A percentile compares a stretch with the other conserved stretches of the same genome.
Evolutionary conservation across 2,888 invertebrate species (phyloP).

Genomic region (Folsomia candida): DNA sequence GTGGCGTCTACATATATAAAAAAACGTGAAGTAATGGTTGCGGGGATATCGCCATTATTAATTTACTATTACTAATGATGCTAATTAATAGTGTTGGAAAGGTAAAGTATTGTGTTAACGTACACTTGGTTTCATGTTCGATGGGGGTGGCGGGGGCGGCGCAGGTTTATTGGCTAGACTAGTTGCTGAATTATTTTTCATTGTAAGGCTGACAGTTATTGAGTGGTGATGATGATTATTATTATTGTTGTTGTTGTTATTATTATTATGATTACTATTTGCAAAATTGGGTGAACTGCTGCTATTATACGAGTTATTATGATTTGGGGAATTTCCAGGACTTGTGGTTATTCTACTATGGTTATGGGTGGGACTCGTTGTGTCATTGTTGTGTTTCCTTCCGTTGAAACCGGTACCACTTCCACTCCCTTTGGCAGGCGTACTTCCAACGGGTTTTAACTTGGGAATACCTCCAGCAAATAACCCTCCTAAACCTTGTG

Average conservation of each 20-base stretch:
- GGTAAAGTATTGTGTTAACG: too few species aligned
- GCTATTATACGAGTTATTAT: constrained; percentile 19
- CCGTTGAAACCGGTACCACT: constrained; percentile 52
- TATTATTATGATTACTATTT: constrained; percentile 24
- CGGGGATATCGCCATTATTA: too few species aligned
- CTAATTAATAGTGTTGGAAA: too few species aligned
- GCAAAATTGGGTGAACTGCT: constrained; percentile 19
- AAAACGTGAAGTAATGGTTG: background rate
- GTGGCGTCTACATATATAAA: background rate
- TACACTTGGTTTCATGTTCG: constrained; percentile 62
- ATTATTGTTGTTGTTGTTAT: constrained; percentile 4
- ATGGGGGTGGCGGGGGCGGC: constrained; percentile 75
- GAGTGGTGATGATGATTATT: constrained; percentile 5
- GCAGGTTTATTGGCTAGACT: constrained; percentile 55
- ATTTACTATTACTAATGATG: too few species aligned
- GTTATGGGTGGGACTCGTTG: background rate
- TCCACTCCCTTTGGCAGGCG: constrained; percentile 46
- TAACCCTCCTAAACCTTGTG: constrained; percentile 65
- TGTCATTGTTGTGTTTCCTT: background rate
- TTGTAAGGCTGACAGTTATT: constrained; percentile 9
- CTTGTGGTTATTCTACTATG: too few species aligned
- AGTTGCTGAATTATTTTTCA: background rate
- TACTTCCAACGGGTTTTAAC: constrained; percentile 66
- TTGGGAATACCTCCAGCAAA: constrained; percentile 82
- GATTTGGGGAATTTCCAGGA: constrained; percentile 12